Base-by-base conservation (phyloP, 2,113 vertebrate species). In the Dolichallabes microphthalmus region DNA sequence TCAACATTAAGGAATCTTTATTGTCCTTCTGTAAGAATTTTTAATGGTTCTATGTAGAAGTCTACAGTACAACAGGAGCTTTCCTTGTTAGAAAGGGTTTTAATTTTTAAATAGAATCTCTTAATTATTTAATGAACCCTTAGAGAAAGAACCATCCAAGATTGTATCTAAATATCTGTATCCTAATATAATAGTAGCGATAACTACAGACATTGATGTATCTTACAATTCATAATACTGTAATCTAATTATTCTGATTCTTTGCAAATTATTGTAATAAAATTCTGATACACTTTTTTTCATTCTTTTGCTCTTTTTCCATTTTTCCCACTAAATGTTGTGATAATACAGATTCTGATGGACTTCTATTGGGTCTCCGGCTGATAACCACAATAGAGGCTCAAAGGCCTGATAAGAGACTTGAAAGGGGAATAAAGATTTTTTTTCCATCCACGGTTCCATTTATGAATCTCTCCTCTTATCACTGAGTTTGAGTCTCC, bases 381-480 rank as follows among this genome's bases (percentile, higher is more conserved):
- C 90, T 92, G 91, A 93, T 93, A 91, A 93, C 94, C 93, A 93
- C 88, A 87, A 90, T 84, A 86, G 91, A 89, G 89, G 88, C 88
- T 88, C 76, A 88, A 88, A 90, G 89, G 90, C 90, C 93, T 89
- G 89, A 93, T 93, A 94, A 92, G 90, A 85, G 88, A 92, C 92
- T 89, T 88, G 91, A 90, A 93, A 89, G 89, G 86, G 90, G 6
- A n/a, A n/a, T n/a, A n/a, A n/a, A n/a, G n/a, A n/a, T n/a, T n/a
- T n/a, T n/a, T n/a, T n/a, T 92, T 91, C 91, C 86, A 86, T 88
- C 90, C 90, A 86, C 91, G 92, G 90, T 94, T 92, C 93, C 93
- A 93, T 94, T 94, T 92, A 94, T 92, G 93, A 94, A 93, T 92
- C 86, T 86, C 90, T 86, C 89, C 80, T 91, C 90, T 95, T 94